Evolutionary conservation across 2,797 vertebrate genomes (phyloP), one percentile per base, ranked within the genome.

Genomic region (Pelodytes ibericus): DNA sequence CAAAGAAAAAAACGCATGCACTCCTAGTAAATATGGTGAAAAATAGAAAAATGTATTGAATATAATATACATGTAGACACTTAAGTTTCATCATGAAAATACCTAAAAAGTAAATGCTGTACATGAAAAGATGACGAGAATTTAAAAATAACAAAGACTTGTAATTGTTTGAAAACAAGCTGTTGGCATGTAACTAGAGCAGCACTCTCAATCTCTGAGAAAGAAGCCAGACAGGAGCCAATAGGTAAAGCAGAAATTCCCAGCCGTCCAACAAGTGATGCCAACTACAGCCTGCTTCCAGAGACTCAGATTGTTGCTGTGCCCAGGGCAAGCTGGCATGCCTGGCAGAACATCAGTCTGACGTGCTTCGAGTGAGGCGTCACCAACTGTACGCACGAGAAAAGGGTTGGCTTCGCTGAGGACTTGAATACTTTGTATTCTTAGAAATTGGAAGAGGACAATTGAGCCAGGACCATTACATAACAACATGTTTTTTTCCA

Each of bases 371-470:
- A 64, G 51, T 15, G 26, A 51, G 58, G 58, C 26, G 60, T 26
- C 25, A 39, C 44, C 18, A 57, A 60, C 49, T 58, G 31, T 61
- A 71, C 36, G 27, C 68, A 59, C 22, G 24, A 31, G 66, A 57
- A 71, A 76, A 70, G 30, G 31, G 30, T 65, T 70, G 58, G 74
- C 58, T 63, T 58, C 26, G n/a, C 51, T 31, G 6, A 71, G 4
- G 20, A 9, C 53, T 57, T n/a, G 27, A 71, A 63, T 77, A 71
- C 68, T 65, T 59, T 65, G 67, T 64, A 69, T 77, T 77, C 75
- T 77, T 71, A 65, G 75, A 77, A 71, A 58, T 29, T 57, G 74
- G 65, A 70, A 62, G 41, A 63, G 74, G 59, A 76, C 58, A 76
- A 76, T 26, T 75, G 63, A 68, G 41, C 57, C 57, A 7, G 64